Evolutionary conservation across 2,113 vertebrate genomes (phyloP), one percentile per base, ranked within the genome.

Genomic region (Hiodon alosoides): DNA sequence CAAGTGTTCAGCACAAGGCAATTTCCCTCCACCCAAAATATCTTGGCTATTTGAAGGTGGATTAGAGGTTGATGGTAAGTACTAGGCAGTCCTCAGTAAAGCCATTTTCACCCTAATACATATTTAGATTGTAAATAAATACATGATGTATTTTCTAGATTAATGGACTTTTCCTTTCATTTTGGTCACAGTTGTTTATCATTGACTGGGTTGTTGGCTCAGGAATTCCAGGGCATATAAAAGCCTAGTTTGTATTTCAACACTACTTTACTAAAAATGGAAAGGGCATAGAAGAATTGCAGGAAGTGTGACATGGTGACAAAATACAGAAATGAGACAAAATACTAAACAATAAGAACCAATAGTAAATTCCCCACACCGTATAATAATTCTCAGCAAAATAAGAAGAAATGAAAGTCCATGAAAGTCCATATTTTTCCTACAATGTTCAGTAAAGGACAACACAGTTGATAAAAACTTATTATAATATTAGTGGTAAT

Each of bases 11-110:
- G 86, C 87, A n/a, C 74, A 76, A 14, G 88, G 75, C 14, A 91
- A 81, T 59, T 46, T 69, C 51, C 4, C 71, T 5, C 78, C 79
- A 52, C 87, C 89, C 0, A 65, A 77, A 77, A 84, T 93, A 50
- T 86, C 67, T 50, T 92, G 90, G 90, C 62, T 76, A 11, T 3
- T 91, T 4, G 59, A 82, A 17, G 46, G 73, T 11, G 81, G 73
- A 6, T 66, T 89, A 54, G 87, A 90, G 78, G 61, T 91, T 76
- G 4, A 74, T 14, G 72, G 91, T 93, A 78, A 85, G 85, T 80
- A 73, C 11, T 57, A 50, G 53, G 16, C 47, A 2, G 6, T 66
- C 64, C 48, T 48, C 2, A 47, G 46, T 66, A 7, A 4, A 17
- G 31, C 31, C 31, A 66, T 10, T 10, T 47, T 66, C 9, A 31